Base-by-base conservation (phyloP, 1,140 invertebrate species). In the Drosophila parabipectinata region DNA sequence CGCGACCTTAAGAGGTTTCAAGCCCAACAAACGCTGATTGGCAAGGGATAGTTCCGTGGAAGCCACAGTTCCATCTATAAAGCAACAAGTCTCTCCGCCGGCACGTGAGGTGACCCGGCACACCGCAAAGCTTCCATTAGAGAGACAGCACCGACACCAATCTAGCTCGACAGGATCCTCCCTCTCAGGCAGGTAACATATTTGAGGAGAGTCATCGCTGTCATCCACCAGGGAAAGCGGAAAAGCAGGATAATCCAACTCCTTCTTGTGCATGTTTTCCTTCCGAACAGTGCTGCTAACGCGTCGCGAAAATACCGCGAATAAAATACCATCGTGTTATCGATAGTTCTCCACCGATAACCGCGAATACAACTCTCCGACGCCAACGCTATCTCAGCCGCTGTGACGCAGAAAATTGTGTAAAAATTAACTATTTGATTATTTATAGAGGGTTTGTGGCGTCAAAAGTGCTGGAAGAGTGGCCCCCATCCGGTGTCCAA, bases 381-480 rank as follows among this genome's bases (percentile, higher is more conserved):
- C 78, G 78, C 78, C 78, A 79, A 79, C 78, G 77, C 52, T 51
- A 56, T 53, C 55, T 77, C 56, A 50, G 77, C 66, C 54, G 72
- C 71, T 80, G 75, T 78, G 75, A 83, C 72, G 81, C 72, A 80
- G 62, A 84, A 58, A 61, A 72, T 77, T 64, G 59, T 81, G 61
- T 68, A 58, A 68, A 62, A 81, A 61, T 56, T 41, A 9, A 53
- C 55, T 52, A 18, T 45, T 64, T 60, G 50, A 44, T 75, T 59
- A 41, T 4, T 47, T 62, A 32, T 18, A 45, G 51, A 53, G 34
- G 10, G 18, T 10, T 45, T 21, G 26, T 47, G 64, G 71, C 48
- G 57, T 26, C 55, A 28, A 52, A 50, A 64, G 45, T 41, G 55
- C 34, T 41, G 18, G 12, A 62, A 45, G 34, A 57, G 39, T 60